Conservation (phyloP, 2,888 invertebrate species). For the Brachypterus glaber region DNA sequence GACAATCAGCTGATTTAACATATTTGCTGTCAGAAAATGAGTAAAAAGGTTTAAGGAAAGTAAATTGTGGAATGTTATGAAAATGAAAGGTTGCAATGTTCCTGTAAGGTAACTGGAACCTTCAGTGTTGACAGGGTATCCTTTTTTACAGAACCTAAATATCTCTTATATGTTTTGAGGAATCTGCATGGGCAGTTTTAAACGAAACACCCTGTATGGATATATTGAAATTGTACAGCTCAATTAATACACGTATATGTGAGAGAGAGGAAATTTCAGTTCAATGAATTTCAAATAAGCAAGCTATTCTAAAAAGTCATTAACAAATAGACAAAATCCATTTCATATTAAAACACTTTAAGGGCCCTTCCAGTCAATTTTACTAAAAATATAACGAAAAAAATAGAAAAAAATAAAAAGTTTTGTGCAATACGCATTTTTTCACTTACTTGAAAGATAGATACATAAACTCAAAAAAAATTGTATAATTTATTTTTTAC, state of each 20-base stretch:
- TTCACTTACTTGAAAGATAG: background rate
- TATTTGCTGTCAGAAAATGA: too few species aligned
- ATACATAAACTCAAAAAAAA: background rate
- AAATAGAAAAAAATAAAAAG: background rate
- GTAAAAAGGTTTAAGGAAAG: too few species aligned
- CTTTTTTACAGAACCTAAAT: too few species aligned
- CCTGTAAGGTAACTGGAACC: too few species aligned
- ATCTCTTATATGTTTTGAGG: too few species aligned
- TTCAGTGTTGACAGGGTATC: too few species aligned
- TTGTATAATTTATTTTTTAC: background rate
- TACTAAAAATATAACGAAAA: background rate
- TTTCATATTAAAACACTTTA: constrained; percentile 1
- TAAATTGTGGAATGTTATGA: too few species aligned
- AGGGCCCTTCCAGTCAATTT: background rate
- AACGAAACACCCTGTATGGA: too few species aligned
- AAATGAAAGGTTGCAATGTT: too few species aligned
- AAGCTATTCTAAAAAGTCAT: constrained; percentile 9
- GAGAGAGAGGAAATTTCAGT: constrained; percentile 21
- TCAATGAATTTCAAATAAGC: constrained; percentile 27
- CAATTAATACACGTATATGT: constrained; percentile 31
- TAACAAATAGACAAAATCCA: constrained; percentile 3
- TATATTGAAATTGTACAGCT: constrained; percentile 35
- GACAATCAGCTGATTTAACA: too few species aligned
- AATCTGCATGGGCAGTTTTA: too few species aligned
- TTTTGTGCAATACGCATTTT: too few species aligned